Evolutionary conservation across 2,113 vertebrate species (phyloP).

Genomic region (Notechis scutatus): DNA sequence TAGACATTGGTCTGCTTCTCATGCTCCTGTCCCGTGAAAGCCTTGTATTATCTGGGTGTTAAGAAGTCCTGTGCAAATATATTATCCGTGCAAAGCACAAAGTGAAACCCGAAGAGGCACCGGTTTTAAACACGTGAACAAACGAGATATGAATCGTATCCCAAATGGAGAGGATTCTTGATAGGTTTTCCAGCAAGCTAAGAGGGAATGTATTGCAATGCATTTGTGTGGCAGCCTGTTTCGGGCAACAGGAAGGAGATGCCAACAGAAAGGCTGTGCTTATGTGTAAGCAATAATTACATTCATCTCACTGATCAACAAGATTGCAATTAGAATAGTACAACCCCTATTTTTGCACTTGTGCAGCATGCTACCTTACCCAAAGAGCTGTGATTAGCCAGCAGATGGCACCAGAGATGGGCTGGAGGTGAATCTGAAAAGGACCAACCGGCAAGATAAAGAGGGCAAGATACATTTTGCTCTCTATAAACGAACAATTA

Average conservation of each 20-base stretch:
- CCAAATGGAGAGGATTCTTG: not conserved
- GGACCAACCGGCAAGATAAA: not conserved
- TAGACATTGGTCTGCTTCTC: not conserved
- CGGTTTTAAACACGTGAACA: not conserved
- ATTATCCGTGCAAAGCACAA: not conserved
- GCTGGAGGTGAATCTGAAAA: not conserved
- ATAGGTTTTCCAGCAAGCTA: not conserved
- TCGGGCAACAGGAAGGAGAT: not conserved
- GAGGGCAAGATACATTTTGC: not conserved
- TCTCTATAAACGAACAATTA: too few species aligned
- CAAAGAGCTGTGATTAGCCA: not conserved
- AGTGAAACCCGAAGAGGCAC: not conserved
- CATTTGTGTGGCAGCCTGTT: not conserved
- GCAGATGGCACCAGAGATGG: constrained; percentile 20
- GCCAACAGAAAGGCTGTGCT: not conserved
- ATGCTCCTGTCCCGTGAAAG: not conserved
- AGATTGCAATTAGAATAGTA: not conserved
- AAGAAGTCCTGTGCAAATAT: not conserved
- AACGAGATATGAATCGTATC: not conserved
- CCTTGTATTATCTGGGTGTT: not conserved
- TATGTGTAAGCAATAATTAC: not conserved
- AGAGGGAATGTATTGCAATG: not conserved
- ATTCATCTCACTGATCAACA: not conserved
- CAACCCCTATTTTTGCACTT: not conserved
- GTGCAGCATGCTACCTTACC: not conserved